A percentile compares a stretch with the other conserved stretches of the same genome.
Evolutionary conservation across 2,797 vertebrate genomes (phyloP).

Genomic region (Micropoecilia bifurca): DNA sequence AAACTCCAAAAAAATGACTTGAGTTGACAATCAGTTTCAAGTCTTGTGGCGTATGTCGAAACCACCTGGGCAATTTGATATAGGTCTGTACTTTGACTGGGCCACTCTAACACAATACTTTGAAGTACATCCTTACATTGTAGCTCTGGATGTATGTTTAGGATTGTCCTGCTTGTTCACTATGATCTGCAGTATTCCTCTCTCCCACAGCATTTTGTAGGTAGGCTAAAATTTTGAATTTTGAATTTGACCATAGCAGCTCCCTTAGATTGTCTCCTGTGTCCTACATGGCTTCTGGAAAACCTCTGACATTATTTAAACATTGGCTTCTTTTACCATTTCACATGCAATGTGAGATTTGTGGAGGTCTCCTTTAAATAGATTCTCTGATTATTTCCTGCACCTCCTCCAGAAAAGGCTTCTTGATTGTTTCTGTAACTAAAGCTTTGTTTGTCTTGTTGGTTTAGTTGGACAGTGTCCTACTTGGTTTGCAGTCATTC

Average conservation of each 20-base stretch:
- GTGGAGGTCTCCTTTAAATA: background rate
- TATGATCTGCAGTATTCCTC: background rate
- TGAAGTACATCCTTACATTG: background rate
- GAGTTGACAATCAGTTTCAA: background rate
- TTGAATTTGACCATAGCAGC: background rate
- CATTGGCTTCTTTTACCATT: background rate
- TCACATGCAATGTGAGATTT: background rate
- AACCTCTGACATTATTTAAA: background rate
- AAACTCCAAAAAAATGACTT: background rate
- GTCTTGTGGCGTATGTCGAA: background rate
- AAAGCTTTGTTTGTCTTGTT: background rate
- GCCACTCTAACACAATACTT: background rate
- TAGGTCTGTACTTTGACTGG: background rate
- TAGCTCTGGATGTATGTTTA: background rate
- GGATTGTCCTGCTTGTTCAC: background rate
- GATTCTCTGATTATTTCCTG: background rate
- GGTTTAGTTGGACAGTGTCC: background rate
- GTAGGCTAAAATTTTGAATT: background rate
- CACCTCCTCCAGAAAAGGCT: background rate
- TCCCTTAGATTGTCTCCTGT: background rate
- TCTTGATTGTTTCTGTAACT: background rate
- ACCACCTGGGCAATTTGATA: background rate
- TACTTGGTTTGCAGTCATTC: background rate
- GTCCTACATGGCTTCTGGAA: background rate
- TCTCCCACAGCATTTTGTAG: background rate